Conservation (phyloP, 1,140 invertebrate genomes). For the Apis laboriosa region DNA sequence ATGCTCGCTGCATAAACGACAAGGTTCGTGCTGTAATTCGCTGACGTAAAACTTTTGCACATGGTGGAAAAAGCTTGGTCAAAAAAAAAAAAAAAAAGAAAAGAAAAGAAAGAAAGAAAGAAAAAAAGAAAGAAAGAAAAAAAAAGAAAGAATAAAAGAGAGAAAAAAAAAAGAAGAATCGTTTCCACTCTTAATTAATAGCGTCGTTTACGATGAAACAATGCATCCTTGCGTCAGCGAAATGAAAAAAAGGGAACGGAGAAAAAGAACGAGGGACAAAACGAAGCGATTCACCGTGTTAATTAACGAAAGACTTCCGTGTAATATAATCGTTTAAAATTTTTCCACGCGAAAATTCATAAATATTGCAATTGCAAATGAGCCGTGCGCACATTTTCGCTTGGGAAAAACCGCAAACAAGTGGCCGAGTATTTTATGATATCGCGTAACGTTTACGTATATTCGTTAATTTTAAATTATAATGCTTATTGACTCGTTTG, state of each 20-base stretch:
- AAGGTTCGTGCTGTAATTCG: constrained; percentile 29
- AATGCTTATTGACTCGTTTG: no score
- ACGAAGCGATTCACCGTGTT: constrained; percentile 21
- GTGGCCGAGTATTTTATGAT: no score
- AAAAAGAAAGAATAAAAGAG: not conserved
- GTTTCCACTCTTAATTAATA: constrained; percentile 50
- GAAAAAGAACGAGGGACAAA: not conserved
- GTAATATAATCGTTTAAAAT: constrained; percentile 3
- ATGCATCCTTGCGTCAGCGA: constrained; percentile 1
- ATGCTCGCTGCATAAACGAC: constrained; percentile 3
- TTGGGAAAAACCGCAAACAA: not conserved
- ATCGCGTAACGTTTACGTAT: not conserved
- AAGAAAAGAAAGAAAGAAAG: no score
- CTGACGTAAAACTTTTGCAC: constrained; percentile 12
- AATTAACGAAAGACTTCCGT: constrained; percentile 50
- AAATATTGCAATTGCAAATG: constrained; percentile 28
- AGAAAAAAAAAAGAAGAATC: constrained; percentile 29
- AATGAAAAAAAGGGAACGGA: constrained; percentile 16
- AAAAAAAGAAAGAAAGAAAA: not conserved
- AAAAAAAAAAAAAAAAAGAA: not conserved
- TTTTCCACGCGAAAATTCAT: constrained; percentile 1
- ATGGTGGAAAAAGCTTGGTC: not conserved
- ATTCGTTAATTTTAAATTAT: no score
- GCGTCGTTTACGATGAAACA: constrained; percentile 33
- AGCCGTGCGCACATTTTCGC: no score